Conservation (phyloP, 2,113 vertebrate genomes). For the Sylvilagus bachmani region DNA sequence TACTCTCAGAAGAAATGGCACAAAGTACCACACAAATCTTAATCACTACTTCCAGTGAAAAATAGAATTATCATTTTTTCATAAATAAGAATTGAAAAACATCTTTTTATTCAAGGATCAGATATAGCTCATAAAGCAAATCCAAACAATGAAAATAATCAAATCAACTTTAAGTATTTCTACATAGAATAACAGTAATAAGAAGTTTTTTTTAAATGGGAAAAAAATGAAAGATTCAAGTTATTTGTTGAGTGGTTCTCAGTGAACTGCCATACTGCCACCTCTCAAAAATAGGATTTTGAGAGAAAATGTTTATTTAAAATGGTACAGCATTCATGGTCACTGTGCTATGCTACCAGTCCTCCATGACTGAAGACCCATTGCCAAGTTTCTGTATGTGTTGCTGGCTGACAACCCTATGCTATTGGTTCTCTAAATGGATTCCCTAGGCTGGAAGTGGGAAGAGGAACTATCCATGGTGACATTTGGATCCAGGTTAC, state of each 20-base stretch:
- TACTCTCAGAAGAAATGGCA: background rate
- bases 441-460: background rate
- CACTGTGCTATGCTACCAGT: background rate
- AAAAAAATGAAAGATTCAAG: background rate
- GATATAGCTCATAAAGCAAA: background rate
- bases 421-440: background rate
- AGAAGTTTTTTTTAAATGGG: background rate
- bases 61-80: background rate
- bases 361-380: background rate
- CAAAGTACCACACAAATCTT: background rate
- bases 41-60: background rate
- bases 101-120: background rate
- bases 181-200: background rate
- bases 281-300: conserved; percentile 8
- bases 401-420: background rate
- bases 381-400: background rate
- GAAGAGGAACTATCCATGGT: background rate
- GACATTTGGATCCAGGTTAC: background rate
- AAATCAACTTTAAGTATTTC: background rate
- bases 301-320: background rate
- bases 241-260: background rate
- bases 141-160: background rate
- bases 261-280: background rate
- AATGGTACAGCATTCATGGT: background rate
- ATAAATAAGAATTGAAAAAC: background rate